Conservation (phyloP, 2,888 invertebrate genomes). For the Opisthograptis luteolata region DNA sequence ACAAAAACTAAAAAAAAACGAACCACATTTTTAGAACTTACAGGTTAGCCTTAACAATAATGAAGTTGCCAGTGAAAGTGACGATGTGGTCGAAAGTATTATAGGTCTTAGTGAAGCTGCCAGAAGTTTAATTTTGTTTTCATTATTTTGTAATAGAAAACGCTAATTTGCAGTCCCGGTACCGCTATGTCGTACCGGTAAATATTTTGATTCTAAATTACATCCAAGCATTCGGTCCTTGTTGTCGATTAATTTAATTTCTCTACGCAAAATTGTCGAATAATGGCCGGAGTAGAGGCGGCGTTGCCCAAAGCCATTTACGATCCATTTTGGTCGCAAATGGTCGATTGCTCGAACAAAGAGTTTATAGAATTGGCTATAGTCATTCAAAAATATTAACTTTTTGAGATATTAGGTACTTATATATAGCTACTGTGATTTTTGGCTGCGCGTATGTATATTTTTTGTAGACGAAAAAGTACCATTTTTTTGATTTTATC, state of each 20-base stretch:
- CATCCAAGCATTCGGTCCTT: neutral
- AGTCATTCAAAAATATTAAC: neutral
- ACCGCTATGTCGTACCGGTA: neutral
- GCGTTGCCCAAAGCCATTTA: constrained; percentile 71
- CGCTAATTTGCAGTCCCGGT: neutral
- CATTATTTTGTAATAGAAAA: too few relatives aligned
- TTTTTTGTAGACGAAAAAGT: too few relatives aligned
- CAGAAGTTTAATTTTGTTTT: too few relatives aligned
- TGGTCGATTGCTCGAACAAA: constrained; percentile 64
- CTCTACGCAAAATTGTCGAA: constrained; percentile 57
- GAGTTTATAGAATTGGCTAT: constrained; percentile 47
- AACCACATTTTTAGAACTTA: too few relatives aligned
- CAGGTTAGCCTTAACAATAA: too few relatives aligned
- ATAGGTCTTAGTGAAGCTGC: too few relatives aligned
- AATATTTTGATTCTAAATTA: neutral
- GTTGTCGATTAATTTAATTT: constrained; percentile 66
- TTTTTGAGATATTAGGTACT: neutral
- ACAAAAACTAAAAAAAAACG: too few relatives aligned
- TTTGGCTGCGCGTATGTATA: neutral
- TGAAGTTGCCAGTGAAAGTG: too few relatives aligned
- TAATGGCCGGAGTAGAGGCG: constrained; percentile 61
- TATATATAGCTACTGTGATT: neutral
- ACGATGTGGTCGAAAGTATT: too few relatives aligned
- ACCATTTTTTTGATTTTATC: too few relatives aligned
- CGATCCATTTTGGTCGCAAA: constrained; percentile 68